Evolutionary conservation across 2,888 invertebrate genomes (phyloP), one percentile per base, ranked within the genome.

Genomic region (Apamea anceps): DNA sequence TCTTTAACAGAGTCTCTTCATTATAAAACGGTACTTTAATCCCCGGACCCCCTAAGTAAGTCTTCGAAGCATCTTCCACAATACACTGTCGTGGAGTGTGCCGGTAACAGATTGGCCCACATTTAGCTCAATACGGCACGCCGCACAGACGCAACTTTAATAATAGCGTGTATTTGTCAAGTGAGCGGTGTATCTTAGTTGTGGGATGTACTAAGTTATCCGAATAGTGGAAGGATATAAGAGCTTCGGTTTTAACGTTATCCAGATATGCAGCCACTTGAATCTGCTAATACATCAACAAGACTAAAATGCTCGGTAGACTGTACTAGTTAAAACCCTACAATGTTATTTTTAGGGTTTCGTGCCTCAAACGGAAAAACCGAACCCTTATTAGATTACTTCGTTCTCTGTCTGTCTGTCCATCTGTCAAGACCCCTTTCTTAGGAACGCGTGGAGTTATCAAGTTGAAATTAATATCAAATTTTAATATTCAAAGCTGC

Each of bases 161-260:
- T 90, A 90, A 90, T 90, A 79, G 86, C 63, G 75, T 18, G 70
- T 82, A 90, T 90, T 90, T 90, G 88, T 90, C 90, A 89, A 87
- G 82, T 67, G 48, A 68, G 78, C 71, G 67, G 66, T 45, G 71
- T 76, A 77, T 82, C 79, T 84, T 85, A 82, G 60, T 8, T 62
- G 51, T 0, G 18, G 68, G 84, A 85, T 76, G 78, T 80, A 72
- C 6, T 76, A 84, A 84, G 63, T 67, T 65, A 78, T 60, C 37
- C 7, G 6, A n/a, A 13, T 21, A 25, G 13, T 12, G 0, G 37
- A 8, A 3, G 13, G 13, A 75, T 45, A 15, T 37, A 21, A 4
- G 37, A 63, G 18, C 12, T 37, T 60, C 57, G 2, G 25, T 60
- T 32, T 62, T 32, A 63, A 32, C 7, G 18, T 32, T 28, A 62